Conservation (phyloP, 2,113 vertebrate genomes). For the Promerops cafer region DNA sequence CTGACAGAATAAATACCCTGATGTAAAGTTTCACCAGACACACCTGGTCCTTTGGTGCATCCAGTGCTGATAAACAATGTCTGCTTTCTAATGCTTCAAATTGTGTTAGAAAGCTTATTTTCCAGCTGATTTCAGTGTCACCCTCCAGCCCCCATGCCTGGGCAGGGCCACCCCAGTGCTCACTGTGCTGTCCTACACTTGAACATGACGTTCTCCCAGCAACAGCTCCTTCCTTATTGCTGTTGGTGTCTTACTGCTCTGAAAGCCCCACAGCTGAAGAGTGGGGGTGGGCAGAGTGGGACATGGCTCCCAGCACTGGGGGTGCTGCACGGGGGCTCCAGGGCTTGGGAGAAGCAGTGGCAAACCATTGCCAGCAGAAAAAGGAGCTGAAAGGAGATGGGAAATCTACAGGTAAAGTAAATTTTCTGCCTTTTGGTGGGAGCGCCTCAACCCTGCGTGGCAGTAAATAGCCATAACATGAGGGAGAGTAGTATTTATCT, state of each 20-base stretch:
- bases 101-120: background rate
- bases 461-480: no score
- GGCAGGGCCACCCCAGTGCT: background rate
- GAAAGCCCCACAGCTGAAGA: background rate
- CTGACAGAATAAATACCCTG: background rate
- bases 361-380: background rate
- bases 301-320: rapidly evolving
- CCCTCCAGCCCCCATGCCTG: rapidly evolving
- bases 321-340: rapidly evolving
- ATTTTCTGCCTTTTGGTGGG: background rate
- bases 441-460: rapidly evolving
- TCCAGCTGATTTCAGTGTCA: background rate
- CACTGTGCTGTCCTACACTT: background rate
- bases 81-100: background rate
- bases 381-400: background rate
- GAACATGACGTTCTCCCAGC: background rate
- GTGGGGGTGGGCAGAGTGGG: rapidly evolving
- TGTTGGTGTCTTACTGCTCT: background rate
- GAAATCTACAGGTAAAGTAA: background rate
- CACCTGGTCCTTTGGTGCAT: background rate
- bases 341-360: rapidly evolving
- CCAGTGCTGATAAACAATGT: background rate
- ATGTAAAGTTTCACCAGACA: no score
- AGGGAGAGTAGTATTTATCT: background rate
- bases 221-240: rapidly evolving